A percentile compares a stretch with the other conserved stretches of the same genome.
These are phyloP conservation scores for Acomys russatus DNA, from an alignment of 2,797 vertebrate genomes.

Conservation along the genomic window DNA sequence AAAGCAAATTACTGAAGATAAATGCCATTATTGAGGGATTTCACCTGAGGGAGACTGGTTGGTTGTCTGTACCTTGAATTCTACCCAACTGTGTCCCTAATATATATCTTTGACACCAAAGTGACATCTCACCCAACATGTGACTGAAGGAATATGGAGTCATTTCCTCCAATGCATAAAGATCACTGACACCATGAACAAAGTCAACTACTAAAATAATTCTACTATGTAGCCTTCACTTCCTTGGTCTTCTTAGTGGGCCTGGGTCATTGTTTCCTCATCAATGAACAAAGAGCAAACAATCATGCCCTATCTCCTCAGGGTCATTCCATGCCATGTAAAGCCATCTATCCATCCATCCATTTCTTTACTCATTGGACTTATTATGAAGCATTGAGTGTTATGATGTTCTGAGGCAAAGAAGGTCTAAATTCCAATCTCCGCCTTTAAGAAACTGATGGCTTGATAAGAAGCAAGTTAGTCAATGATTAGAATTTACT, in stretches of 20 bases:
- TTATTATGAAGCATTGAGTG: conserved; percentile 41
- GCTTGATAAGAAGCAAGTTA: background rate
- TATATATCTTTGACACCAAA: background rate
- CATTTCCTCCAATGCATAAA: background rate
- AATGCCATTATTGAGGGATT: conserved; percentile 18
- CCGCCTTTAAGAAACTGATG: conserved; percentile 41
- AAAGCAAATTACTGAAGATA: conserved; percentile 58
- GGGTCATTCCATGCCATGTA: conserved; percentile 45
- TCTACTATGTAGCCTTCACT: background rate
- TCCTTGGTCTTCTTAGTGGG: conserved; percentile 1
- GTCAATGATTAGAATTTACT: conserved; percentile 37
- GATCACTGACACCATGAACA: background rate
- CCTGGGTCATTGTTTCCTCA: conserved; percentile 12
- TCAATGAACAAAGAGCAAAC: conserved; percentile 49
- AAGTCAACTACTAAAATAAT: conserved; percentile 4
- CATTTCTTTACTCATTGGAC: conserved; percentile 23
- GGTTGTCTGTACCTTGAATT: conserved; percentile 29
- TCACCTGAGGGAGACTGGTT: background rate
- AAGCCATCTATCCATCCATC: conserved; percentile 35
- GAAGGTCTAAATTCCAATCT: background rate
- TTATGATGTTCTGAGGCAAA: background rate
- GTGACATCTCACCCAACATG: conserved; percentile 9
- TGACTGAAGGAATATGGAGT: conserved; percentile 26
- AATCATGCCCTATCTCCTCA: background rate
- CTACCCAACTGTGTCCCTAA: background rate